Evolutionary conservation across 2,888 invertebrate genomes (phyloP).

Genomic region (Sinohyriopsis cumingii): DNA sequence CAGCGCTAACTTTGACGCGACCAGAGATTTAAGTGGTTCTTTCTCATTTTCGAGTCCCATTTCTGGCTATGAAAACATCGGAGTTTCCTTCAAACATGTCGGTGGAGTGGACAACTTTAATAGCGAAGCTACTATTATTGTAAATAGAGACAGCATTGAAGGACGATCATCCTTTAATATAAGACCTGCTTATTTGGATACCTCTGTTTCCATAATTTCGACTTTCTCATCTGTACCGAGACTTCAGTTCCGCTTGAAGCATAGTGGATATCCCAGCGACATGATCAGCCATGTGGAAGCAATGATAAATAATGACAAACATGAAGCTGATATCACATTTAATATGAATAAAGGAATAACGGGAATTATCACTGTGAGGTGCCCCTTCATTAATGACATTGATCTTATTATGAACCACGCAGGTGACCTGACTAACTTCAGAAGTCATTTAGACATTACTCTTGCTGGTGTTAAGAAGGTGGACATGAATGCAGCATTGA

Average conservation of each 20-base stretch:
- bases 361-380: no score
- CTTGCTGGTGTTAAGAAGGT: constrained; percentile 8
- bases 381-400: no score
- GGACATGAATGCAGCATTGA: no score
- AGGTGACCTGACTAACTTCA: background rate
- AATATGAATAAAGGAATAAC: background rate
- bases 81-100: constrained; percentile 26
- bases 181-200: no score
- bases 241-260: background rate
- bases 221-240: no score
- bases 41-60: no score
- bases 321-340: constrained; percentile 4
- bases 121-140: constrained; percentile 8
- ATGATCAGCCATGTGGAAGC: constrained; percentile 10
- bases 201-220: no score
- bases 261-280: constrained; percentile 8
- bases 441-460: constrained; percentile 1
- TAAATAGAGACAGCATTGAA: no score
- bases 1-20: constrained; percentile 12
- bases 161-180: no score
- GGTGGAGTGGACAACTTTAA: constrained; percentile 32
- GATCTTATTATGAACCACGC: background rate
- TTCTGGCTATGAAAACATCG: constrained; percentile 18
- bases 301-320: constrained; percentile 5
- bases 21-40: background rate